These are phyloP conservation scores for Dolichoris vasculosae DNA, from an alignment of 1,140 invertebrate species.

Conservation along the genomic window DNA sequence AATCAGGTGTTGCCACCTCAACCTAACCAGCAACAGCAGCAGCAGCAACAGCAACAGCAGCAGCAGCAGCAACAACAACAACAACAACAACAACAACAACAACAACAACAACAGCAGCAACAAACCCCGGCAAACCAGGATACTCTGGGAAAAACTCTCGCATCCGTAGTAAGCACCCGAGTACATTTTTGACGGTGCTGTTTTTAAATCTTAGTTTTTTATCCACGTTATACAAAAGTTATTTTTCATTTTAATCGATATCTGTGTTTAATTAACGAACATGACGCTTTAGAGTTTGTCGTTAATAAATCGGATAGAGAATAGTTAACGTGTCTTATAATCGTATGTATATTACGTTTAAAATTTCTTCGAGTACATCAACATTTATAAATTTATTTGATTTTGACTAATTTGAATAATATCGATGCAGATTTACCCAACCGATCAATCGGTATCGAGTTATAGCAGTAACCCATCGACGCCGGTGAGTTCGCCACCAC, in stretches of 20 bases:
- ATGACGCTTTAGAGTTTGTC: too few relatives aligned
- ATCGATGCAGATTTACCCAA: constrained; percentile 85
- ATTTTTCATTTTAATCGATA: too few relatives aligned
- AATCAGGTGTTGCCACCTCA: background rate
- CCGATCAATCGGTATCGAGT: constrained; percentile 90
- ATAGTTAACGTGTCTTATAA: too few relatives aligned
- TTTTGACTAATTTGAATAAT: background rate
- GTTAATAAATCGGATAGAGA: too few relatives aligned
- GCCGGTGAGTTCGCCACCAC: constrained; percentile 90
- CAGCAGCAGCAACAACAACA: constrained; percentile 63
- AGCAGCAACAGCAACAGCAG: constrained; percentile 66
- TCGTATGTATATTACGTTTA: too few relatives aligned
- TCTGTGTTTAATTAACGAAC: too few relatives aligned
- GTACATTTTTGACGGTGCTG: background rate
- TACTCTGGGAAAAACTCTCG: constrained; percentile 85
- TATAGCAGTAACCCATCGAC: constrained; percentile 94
- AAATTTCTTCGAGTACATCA: too few relatives aligned
- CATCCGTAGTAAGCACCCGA: constrained; percentile 78
- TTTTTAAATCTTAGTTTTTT: too few relatives aligned
- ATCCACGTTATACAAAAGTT: too few relatives aligned
- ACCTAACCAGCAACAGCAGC: constrained; percentile 55
- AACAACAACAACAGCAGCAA: constrained; percentile 63
- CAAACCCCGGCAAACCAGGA: constrained; percentile 77
- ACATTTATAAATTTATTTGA: too few relatives aligned
- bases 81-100: constrained; percentile 69